Percentiles rank a stretch among this genome's conserved stretches.
These are phyloP conservation scores for Amphiprion clarkii DNA, from an alignment of 2,797 vertebrate species.

Conservation along the genomic window DNA sequence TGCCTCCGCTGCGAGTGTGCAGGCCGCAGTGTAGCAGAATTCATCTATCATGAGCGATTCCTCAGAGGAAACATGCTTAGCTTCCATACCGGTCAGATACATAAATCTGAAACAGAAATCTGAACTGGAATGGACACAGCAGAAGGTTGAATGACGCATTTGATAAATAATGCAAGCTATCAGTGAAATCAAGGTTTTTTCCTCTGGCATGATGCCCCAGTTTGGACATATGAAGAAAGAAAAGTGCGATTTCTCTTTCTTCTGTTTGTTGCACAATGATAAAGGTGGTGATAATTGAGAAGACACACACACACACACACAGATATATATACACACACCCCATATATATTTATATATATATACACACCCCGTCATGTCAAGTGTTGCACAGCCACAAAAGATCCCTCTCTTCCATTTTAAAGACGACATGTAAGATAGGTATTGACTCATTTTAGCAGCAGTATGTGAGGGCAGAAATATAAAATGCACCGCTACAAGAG, in stretches of 20 bases:
- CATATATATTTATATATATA: too few species aligned
- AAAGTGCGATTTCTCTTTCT: constrained; percentile 59
- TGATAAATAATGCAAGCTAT: constrained; percentile 85
- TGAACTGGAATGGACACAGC: constrained; percentile 73
- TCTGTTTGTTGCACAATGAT: neutral
- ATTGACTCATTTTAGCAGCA: constrained; percentile 63
- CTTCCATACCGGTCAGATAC: constrained; percentile 24
- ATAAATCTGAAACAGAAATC: constrained; percentile 23
- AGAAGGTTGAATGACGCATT: constrained; percentile 83
- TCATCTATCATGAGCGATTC: constrained; percentile 20
- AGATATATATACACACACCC: too few species aligned
- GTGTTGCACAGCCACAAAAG: constrained; percentile 38
- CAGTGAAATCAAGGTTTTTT: constrained; percentile 78
- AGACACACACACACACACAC: neutral
- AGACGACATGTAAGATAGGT: constrained; percentile 38
- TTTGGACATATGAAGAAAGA: constrained; percentile 80
- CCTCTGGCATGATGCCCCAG: constrained; percentile 64
- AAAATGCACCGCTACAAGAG: constrained; percentile 38
- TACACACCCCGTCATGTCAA: constrained; percentile 28
- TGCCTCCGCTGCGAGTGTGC: constrained; percentile 1
- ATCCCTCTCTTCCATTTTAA: constrained; percentile 50
- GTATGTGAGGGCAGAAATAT: constrained; percentile 60
- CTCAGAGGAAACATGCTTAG: constrained; percentile 24
- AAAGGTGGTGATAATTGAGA: constrained; percentile 16
- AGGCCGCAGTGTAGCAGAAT: constrained; percentile 11